Conservation (phyloP, 2,797 vertebrate genomes). For the Ctenosaura bakeri region DNA sequence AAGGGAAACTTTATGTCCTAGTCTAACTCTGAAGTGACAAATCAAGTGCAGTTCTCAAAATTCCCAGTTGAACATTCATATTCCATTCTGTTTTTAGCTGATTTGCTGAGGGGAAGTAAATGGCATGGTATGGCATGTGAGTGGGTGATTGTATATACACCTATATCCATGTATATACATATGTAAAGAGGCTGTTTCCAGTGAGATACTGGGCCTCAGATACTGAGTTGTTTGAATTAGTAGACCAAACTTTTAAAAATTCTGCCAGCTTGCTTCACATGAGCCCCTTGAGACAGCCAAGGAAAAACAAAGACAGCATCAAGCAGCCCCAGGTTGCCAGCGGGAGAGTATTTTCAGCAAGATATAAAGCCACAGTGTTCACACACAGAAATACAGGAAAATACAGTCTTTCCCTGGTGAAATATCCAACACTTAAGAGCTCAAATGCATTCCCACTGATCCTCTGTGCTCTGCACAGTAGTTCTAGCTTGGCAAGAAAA, state of each 20-base stretch:
- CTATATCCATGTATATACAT: background rate
- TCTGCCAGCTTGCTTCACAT: background rate
- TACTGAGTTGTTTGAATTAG: background rate
- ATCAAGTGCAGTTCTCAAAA: slow-evolving; percentile 66
- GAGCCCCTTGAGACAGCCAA: background rate
- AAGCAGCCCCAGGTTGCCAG: background rate
- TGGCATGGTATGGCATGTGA: background rate
- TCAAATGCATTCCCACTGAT: background rate
- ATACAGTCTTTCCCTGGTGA: slow-evolving; percentile 15
- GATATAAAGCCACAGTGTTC: slow-evolving; percentile 28
- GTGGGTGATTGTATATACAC: background rate
- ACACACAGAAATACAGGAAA: background rate
- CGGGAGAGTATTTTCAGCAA: slow-evolving; percentile 16
- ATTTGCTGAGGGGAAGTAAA: slow-evolving; percentile 72
- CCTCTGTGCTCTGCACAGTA: background rate
- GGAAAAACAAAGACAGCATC: slow-evolving; percentile 8
- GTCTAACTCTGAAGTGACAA: slow-evolving; percentile 56
- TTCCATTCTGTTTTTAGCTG: slow-evolving; percentile 61
- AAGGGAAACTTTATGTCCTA: slow-evolving; percentile 18
- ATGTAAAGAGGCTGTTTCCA: background rate
- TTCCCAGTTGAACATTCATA: slow-evolving; percentile 52
- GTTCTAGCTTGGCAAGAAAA: slow-evolving; percentile 1
- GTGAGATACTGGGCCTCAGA: background rate
- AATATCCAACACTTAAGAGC: background rate
- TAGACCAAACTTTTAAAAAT: background rate